Conservation (phyloP, 2,888 invertebrate genomes). For the Drosophila anomelani region DNA sequence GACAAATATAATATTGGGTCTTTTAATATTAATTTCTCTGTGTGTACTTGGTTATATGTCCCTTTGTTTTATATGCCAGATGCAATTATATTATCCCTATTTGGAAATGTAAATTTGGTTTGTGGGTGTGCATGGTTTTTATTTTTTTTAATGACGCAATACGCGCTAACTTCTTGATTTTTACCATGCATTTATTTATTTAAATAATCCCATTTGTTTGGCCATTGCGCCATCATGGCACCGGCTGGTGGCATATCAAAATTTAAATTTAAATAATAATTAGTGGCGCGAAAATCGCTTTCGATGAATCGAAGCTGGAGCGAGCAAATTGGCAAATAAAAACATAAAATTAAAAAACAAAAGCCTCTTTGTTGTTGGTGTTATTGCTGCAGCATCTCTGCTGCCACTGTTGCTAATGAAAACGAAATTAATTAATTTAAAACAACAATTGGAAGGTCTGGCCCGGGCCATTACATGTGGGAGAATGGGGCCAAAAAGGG, state of each 20-base stretch:
- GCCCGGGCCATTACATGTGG: constrained; percentile 30
- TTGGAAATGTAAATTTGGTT: constrained; percentile 32
- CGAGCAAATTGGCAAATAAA: constrained; percentile 67
- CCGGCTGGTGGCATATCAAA: constrained; percentile 55
- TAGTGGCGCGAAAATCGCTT: constrained; percentile 74
- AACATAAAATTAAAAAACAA: constrained; percentile 69
- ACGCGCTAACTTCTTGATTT: constrained; percentile 41
- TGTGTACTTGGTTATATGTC: neutral
- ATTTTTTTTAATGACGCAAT: constrained; percentile 17
- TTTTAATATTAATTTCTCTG: neutral
- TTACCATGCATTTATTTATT: constrained; percentile 67
- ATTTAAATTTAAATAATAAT: constrained; percentile 80
- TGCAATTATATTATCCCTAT: constrained; percentile 37
- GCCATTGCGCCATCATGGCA: constrained; percentile 14
- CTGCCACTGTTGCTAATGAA: constrained; percentile 65
- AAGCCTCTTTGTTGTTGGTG: constrained; percentile 49
- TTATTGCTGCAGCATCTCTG: constrained; percentile 34
- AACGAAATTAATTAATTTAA: constrained; percentile 75
- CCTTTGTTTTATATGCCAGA: constrained; percentile 21
- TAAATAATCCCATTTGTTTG: constrained; percentile 75
- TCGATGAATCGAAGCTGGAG: constrained; percentile 59
- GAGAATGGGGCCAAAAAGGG: constrained; percentile 13
- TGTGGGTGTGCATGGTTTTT: neutral
- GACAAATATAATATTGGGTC: neutral
- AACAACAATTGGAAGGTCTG: constrained; percentile 65